Evolutionary conservation across 2,797 vertebrate genomes (phyloP).

Genomic region (Chaunax sp.): DNA sequence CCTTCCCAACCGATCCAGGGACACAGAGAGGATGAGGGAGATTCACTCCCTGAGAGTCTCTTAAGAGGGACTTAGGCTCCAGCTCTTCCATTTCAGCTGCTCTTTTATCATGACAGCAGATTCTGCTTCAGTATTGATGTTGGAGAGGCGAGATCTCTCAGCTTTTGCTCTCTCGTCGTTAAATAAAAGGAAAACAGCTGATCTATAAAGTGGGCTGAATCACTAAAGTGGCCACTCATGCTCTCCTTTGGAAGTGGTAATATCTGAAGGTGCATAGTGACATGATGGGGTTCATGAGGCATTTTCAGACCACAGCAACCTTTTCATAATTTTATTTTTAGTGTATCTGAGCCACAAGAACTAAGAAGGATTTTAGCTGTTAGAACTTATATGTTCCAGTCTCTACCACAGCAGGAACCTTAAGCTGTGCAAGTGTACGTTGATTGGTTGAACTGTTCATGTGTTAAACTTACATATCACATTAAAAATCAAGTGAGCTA

Average conservation of each 20-base stretch:
- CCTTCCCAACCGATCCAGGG: constrained; percentile 74
- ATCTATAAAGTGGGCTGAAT: not conserved
- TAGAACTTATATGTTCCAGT: too few relatives aligned
- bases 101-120: constrained; percentile 21
- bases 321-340: too few relatives aligned
- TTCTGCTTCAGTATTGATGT: constrained; percentile 18
- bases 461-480: too few relatives aligned
- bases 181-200: constrained; percentile 15
- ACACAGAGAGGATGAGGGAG: constrained; percentile 75
- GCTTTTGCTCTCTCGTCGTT: not conserved
- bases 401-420: too few relatives aligned
- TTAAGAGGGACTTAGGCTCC: too few relatives aligned
- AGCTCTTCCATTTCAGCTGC: constrained; percentile 1
- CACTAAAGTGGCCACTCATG: constrained; percentile 7
- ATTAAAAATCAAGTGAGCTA: too few relatives aligned
- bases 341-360: too few relatives aligned
- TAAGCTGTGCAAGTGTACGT: too few relatives aligned
- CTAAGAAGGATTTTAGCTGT: too few relatives aligned
- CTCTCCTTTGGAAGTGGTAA: not conserved
- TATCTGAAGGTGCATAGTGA: not conserved
- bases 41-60: constrained; percentile 80
- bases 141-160: constrained; percentile 2
- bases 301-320: too few relatives aligned
- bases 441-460: too few relatives aligned
- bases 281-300: too few relatives aligned